Conservation (phyloP, 2,888 invertebrate species). For the Drosophila colorata region DNA sequence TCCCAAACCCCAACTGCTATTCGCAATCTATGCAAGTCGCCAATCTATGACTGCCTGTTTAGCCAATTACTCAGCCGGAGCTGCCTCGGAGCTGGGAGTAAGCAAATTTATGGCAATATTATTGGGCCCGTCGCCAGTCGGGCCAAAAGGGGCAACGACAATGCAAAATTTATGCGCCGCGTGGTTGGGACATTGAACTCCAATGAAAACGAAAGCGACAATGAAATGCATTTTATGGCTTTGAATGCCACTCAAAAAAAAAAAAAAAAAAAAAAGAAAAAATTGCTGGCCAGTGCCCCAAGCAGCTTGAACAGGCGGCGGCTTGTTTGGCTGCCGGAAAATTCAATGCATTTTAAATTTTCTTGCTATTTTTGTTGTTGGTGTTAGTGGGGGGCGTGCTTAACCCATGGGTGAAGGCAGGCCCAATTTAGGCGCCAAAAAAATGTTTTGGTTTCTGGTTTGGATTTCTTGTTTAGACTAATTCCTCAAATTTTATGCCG, state of each 20-base stretch:
- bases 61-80: conserved; percentile 53
- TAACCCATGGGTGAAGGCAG: conserved; percentile 33
- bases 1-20: conserved; percentile 10
- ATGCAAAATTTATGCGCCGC: conserved; percentile 65
- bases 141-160: conserved; percentile 47
- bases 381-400: conserved; percentile 20
- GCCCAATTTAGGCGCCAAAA: conserved; percentile 40
- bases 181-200: conserved; percentile 68
- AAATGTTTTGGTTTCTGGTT: conserved; percentile 20
- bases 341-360: conserved; percentile 49
- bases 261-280: background rate
- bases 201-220: conserved; percentile 71
- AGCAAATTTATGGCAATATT: conserved; percentile 52
- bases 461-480: conserved; percentile 44
- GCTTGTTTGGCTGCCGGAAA: conserved; percentile 70
- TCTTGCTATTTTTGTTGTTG: conserved; percentile 1
- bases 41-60: conserved; percentile 18
- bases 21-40: conserved; percentile 22
- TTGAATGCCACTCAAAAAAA: conserved; percentile 26
- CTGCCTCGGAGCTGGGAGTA: conserved; percentile 22
- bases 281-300: conserved; percentile 56
- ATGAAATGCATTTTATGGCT: conserved; percentile 71
- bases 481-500: conserved; percentile 72
- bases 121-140: conserved; percentile 27
- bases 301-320: conserved; percentile 12